A percentile compares a stretch with the other conserved stretches of the same genome.
These are phyloP conservation scores for Cheilosia variabilis DNA, from an alignment of 2,888 invertebrate genomes.

Conservation along the genomic window DNA sequence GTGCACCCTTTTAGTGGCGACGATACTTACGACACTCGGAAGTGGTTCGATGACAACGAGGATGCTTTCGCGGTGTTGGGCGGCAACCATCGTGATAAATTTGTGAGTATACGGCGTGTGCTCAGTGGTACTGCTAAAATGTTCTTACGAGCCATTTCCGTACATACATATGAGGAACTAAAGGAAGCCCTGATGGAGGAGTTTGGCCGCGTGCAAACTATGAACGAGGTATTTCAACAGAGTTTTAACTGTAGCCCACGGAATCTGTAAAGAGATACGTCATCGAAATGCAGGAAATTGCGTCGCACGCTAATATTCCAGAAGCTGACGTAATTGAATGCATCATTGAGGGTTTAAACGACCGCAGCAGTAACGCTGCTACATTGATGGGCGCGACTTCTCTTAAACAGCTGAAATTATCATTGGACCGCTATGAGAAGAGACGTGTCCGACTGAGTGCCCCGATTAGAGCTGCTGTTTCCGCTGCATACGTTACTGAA, in stretches of 20 bases:
- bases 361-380: constrained; percentile 46
- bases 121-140: constrained; percentile 22
- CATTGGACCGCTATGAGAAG: no score
- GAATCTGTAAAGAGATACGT: constrained; percentile 48
- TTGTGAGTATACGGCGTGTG: constrained; percentile 1
- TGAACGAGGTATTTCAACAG: constrained; percentile 40
- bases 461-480: not conserved
- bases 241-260: not conserved
- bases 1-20: no score
- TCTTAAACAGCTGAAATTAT: no score
- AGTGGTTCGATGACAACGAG: no score
- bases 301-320: constrained; percentile 22
- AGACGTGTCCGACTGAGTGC: not conserved
- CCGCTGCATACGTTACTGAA: not conserved
- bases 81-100: not conserved
- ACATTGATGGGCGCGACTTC: constrained; percentile 24
- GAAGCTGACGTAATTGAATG: constrained; percentile 48
- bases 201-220: constrained; percentile 21
- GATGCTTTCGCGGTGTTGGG: not conserved
- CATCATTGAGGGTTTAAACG: constrained; percentile 47
- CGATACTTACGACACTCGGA: no score
- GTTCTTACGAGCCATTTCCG: constrained; percentile 28
- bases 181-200: constrained; percentile 27
- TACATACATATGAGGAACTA: constrained; percentile 19
- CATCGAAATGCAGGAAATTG: constrained; percentile 56